Base-by-base conservation (phyloP, 1,140 invertebrate species). In the Pogonus chalceus region DNA sequence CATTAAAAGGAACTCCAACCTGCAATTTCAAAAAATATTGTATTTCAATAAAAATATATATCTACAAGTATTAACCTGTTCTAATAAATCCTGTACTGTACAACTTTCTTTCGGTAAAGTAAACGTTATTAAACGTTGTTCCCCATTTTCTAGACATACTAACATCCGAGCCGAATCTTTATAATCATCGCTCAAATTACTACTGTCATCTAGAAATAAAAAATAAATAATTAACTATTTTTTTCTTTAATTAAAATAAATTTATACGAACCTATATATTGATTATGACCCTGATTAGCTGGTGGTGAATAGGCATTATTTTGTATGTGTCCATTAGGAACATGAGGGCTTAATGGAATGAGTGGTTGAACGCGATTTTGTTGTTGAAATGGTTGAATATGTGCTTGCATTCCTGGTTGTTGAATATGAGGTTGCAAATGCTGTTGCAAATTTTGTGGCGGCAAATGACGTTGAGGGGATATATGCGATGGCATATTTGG, bases 101-200 rank as follows among this genome's bases (percentile, higher is more conserved):
- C 85, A 88, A 55, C 82, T 84, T 63, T 88, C 84, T 58, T 83
- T 81, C 3, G 85, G 85, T 59, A 87, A 71, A 26, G 85, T 85
- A 61, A 88, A 88, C 1, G 84, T 87, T 37, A 88, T 87, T 31
- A 88, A 71, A 65, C 85, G 78, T 61, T 87, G 84, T 69, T 87
- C 84, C 9, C 84, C 83, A 52, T 79, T 83, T 56, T 78, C 76
- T 51, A 87, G 69, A 37, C 86, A 76, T 16, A 87, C 83, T 57
- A 87, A 71, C 85, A 88, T 87, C 65, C 84, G 82, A 1, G 83
- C 84, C 23, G 67, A 66, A 59, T 69, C 65, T 1, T 61, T 56
- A 52, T 61, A 69, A 54, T 70, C 67, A 18, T 66, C 65, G 2
- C 20, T 21, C 43, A 52, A 1, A 14, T 20, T 3, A n/a, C 51